Evolutionary conservation across 2,888 invertebrate species (phyloP), one percentile per base, ranked within the genome.

Genomic region (Galerucella pusilla): DNA sequence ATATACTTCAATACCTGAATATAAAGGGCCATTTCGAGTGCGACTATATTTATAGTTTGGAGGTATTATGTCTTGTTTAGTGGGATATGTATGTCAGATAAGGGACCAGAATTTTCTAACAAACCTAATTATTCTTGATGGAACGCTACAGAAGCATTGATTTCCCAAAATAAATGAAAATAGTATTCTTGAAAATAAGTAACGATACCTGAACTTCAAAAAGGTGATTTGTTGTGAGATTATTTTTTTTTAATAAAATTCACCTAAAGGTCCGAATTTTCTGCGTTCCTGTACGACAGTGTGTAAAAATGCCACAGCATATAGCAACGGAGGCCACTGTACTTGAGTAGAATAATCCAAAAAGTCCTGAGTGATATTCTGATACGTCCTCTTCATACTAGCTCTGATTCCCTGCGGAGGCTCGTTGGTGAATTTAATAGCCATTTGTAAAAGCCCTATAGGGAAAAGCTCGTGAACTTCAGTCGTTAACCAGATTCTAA

Each of bases 371-470:
- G 94, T 95, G 12, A 97, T 92, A 66, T 90, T 90, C 88, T 97
- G 96, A 85, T 98, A 98, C 0, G 98, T 98, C 85, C 98, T 91
- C 86, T 96, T 97, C 89, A 98, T 91, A 85, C 97, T 97, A 12
- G 97, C 97, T 96, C 54, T 97, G 96, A 82, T 95, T 90, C 80
- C 98, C 90, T 97, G 97, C 0, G 98, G 98, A 14, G 98, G 98
- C 88, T 98, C 98, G 86, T 98, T 98, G 1, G 98, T 98, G 85
- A 97, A 98, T 88, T 98, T 98, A 75, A 98, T 97, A 6, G 97
- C 96, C 92, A 96, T 96, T 91, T 98, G 94, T 16, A 93, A 87
- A 49, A 93, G 86, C 6, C 93, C 84, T 25, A 98, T 98, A 0
- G 98, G 98, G 87, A 98, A 98, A 81, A 96, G 94, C 12, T 93